A percentile compares a stretch with the other conserved stretches of the same genome.
Evolutionary conservation across 1,140 invertebrate species (phyloP).

Genomic region (Papilio xuthus): DNA sequence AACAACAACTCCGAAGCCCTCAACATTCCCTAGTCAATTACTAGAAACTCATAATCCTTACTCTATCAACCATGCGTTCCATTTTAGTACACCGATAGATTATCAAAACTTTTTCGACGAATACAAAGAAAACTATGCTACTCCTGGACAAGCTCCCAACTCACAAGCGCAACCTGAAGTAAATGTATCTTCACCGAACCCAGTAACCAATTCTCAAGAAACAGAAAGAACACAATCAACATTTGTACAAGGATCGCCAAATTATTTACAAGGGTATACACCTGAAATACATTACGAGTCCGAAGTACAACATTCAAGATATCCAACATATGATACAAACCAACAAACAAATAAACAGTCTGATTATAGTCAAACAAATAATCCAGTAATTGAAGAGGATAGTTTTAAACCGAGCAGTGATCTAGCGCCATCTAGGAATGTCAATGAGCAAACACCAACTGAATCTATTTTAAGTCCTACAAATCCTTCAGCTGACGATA

Average conservation of each 20-base stretch:
- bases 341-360: slow-evolving; percentile 56
- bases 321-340: slow-evolving; percentile 58
- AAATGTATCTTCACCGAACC: slow-evolving; percentile 44
- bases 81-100: slow-evolving; percentile 75
- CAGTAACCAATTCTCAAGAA: slow-evolving; percentile 38
- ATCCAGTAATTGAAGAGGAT: slow-evolving; percentile 23
- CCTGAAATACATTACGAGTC: slow-evolving; percentile 71
- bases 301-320: slow-evolving; percentile 56
- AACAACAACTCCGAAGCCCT: slow-evolving; percentile 50
- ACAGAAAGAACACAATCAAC: slow-evolving; percentile 48
- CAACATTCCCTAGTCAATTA: slow-evolving; percentile 66
- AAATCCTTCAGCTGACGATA: slow-evolving; percentile 20
- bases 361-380: slow-evolving; percentile 42
- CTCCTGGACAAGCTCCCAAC: slow-evolving; percentile 43
- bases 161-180: slow-evolving; percentile 38
- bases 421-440: slow-evolving; percentile 28
- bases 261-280: slow-evolving; percentile 64
- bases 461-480: background rate
- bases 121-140: slow-evolving; percentile 62
- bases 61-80: slow-evolving; percentile 78
- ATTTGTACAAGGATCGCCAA: slow-evolving; percentile 47
- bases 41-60: slow-evolving; percentile 78
- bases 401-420: slow-evolving; percentile 37
- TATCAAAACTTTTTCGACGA: slow-evolving; percentile 74
- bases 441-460: slow-evolving; percentile 39